Conservation (phyloP, 2,888 invertebrate genomes). For the Venusia cambrica region DNA sequence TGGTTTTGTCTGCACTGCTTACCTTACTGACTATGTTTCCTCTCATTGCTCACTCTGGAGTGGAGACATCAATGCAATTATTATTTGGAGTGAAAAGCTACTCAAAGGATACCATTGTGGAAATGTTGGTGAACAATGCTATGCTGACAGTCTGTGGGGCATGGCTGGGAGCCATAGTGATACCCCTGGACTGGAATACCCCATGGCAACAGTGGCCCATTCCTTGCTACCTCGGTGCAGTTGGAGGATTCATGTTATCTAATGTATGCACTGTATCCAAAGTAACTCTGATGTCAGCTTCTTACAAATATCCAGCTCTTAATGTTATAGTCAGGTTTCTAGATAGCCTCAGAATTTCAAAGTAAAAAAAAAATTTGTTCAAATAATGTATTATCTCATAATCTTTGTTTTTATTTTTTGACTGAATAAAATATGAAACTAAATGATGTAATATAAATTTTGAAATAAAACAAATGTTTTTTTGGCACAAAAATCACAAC, state of each 20-base stretch:
- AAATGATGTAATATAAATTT: too few relatives aligned
- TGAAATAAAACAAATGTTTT: too few relatives aligned
- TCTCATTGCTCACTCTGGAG: slow-evolving; percentile 81
- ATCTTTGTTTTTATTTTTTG: too few relatives aligned
- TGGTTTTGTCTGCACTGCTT: slow-evolving; percentile 83
- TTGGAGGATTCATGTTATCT: slow-evolving; percentile 81
- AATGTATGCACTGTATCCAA: slow-evolving; percentile 78
- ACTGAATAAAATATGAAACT: too few relatives aligned
- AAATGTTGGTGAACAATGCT: slow-evolving; percentile 81
- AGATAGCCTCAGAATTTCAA: slow-evolving; percentile 50
- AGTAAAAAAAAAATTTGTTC: too few relatives aligned
- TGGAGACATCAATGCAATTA: slow-evolving; percentile 77
- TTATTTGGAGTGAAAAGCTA: slow-evolving; percentile 75
- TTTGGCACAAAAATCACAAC: too few relatives aligned
- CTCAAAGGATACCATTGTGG: slow-evolving; percentile 73
- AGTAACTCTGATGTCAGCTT: slow-evolving; percentile 54
- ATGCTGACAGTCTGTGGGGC: slow-evolving; percentile 85
- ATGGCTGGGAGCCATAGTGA: slow-evolving; percentile 91
- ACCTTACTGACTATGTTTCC: slow-evolving; percentile 84
- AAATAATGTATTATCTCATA: too few relatives aligned
- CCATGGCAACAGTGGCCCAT: slow-evolving; percentile 93
- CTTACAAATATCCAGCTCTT: slow-evolving; percentile 59
- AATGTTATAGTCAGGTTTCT: slow-evolving; percentile 52
- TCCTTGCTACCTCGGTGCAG: slow-evolving; percentile 85
- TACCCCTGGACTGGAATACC: slow-evolving; percentile 95